Conservation (phyloP, 2,888 invertebrate genomes). For the Nephrotoma appendiculata region DNA sequence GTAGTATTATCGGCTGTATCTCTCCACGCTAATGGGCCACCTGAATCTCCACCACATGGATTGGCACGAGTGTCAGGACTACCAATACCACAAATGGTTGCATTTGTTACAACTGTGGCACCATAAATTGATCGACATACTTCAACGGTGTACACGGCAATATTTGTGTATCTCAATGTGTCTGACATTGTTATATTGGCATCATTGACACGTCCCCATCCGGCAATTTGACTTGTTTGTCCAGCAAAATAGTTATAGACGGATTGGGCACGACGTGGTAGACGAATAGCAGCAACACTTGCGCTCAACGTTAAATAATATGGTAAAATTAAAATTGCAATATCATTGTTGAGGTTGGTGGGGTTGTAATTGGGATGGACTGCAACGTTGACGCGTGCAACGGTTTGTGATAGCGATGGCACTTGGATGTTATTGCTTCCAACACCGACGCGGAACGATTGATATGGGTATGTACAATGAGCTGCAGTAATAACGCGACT, state of each 20-base stretch:
- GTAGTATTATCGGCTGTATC: slow-evolving; percentile 7
- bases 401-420: background rate
- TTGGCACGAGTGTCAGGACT: slow-evolving; percentile 3
- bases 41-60: slow-evolving; percentile 14
- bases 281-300: background rate
- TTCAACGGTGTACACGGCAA: background rate
- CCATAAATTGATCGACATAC: background rate
- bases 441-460: background rate
- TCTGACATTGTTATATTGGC: background rate
- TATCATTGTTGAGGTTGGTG: background rate
- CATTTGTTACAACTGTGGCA: background rate
- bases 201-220: slow-evolving; percentile 1
- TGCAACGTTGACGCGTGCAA: background rate
- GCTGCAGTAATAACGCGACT: background rate
- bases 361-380: background rate
- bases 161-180: background rate
- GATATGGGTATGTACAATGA: background rate
- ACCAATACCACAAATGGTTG: background rate
- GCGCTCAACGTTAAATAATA: background rate
- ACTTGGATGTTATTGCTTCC: background rate
- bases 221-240: background rate
- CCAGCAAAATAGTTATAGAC: background rate
- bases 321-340: background rate
- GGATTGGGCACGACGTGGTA: background rate
- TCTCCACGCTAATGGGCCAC: slow-evolving; percentile 13